phyloP scores from a whole-genome alignment of 1,140 invertebrate species.

The Bombus superbus region DNA sequence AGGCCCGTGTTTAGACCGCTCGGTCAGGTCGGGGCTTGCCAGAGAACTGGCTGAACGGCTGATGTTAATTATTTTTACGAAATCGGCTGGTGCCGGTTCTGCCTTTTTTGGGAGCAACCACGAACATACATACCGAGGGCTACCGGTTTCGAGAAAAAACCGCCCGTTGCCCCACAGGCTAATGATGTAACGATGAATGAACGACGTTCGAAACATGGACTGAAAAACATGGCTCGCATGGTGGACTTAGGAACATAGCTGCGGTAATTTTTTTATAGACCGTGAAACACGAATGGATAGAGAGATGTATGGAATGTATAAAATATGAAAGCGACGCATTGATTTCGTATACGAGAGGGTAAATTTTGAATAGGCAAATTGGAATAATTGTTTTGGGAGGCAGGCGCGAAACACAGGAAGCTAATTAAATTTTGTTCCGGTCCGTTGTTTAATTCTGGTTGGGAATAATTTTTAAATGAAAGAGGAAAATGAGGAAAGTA shows the following conservation, averaged over 20 bases:
- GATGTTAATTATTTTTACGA: slow-evolving; percentile 73
- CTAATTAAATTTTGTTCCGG: not conserved
- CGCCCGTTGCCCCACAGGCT: not conserved
- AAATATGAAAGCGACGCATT: not conserved
- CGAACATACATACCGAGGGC: slow-evolving; percentile 1
- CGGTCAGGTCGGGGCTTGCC: slow-evolving; percentile 46
- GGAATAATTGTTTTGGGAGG: not conserved
- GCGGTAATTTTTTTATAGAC: not conserved
- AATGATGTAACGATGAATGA: slow-evolving; percentile 46
- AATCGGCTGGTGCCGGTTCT: slow-evolving; percentile 50
- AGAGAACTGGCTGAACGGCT: slow-evolving; percentile 11
- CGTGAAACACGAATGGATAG: not conserved
- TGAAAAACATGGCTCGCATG: not conserved
- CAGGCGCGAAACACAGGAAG: not conserved
- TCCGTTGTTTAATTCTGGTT: not conserved
- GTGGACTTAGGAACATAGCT: not conserved
- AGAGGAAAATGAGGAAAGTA: not conserved
- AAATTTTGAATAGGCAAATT: not conserved
- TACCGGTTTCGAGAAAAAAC: slow-evolving; percentile 37
- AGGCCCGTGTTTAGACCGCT: slow-evolving; percentile 70
- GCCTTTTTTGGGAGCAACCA: slow-evolving; percentile 40
- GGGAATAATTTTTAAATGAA: not conserved
- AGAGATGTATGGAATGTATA: not conserved
- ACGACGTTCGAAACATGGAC: not conserved
- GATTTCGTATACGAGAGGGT: not conserved